Base-by-base conservation (phyloP, 2,797 vertebrate genomes). In the Protosalanx chinensis region DNA sequence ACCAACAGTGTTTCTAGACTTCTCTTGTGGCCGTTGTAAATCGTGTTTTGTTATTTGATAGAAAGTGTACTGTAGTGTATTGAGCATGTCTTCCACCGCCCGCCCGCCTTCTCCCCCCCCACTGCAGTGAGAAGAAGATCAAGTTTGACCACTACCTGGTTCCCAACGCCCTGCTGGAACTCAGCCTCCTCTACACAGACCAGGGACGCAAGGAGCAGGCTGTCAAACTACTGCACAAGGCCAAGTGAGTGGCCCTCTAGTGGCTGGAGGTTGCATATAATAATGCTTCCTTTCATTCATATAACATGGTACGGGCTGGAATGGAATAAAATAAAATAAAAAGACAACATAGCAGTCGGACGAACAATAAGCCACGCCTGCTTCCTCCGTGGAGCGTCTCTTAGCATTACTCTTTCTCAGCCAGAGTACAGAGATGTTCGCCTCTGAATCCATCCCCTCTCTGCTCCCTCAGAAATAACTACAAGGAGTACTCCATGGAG, bases 401-500 rank as follows among this genome's bases (percentile, higher is more conserved):
- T n/a, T n/a, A 20, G 53, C 53, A 4, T 56, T 20, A 18, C 1
- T 8, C 53, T 20, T 57, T 8, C 16, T n/a, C 10, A 37, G 35
- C 6, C 35, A 1, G 35, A 37, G 37, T 10, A 41, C 37, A 12
- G 37, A 3, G 37, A 3, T 41, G 10, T 41, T 8, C 7, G 37
- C 37, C 37, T 41, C 37, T 41, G 10, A 41, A 13, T 41, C 37
- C 37, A 13, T 41, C 2, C 3, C 53, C 61, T 74, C 51, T 23
- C 30, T 64, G 27, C 60, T 69, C n/a, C 27, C 56, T n/a, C 72
- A 95, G 94, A 77, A 90, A 92, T 67, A 91, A 90, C 87, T 96
- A 94, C 89, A 96, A 94, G 82, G 92, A 93, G 32, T 95, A 95
- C 79, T 94, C 94, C 0, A 95, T 95, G 94, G 94, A 95, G 77